Conservation (phyloP, 2,113 vertebrate species). For the Phaethornis superciliosus region DNA sequence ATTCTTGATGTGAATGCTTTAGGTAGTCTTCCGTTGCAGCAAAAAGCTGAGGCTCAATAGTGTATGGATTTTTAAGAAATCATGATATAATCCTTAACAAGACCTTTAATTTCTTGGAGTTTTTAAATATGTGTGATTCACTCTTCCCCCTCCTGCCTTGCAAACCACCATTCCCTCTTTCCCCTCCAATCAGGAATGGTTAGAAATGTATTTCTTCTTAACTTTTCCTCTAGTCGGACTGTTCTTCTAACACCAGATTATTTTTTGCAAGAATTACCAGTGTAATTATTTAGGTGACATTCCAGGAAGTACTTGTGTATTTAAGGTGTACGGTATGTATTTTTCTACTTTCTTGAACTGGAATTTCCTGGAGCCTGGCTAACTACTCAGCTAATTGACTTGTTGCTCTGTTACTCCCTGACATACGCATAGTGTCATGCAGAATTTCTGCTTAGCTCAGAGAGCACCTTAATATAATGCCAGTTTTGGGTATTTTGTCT, state of each 20-base stretch:
- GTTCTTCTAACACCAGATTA: not conserved
- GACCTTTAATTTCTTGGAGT: not conserved
- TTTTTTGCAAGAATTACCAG: not conserved
- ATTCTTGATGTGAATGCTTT: not conserved
- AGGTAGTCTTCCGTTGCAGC: not conserved
- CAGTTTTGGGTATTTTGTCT: not conserved
- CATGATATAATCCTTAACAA: fast-evolving
- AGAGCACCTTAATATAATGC: not conserved
- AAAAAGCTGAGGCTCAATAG: not conserved
- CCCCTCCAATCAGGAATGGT: fast-evolving
- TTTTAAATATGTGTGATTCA: not conserved
- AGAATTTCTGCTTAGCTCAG: not conserved
- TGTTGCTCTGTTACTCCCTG: not conserved
- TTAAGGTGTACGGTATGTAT: not conserved
- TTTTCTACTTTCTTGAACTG: not conserved
- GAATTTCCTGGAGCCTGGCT: not conserved
- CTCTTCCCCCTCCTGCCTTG: not conserved
- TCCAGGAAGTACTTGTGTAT: not conserved
- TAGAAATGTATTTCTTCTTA: not conserved
- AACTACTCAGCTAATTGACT: not conserved
- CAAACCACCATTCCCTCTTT: fast-evolving
- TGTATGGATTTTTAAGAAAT: not conserved
- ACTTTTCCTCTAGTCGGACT: not conserved
- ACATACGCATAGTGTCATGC: not conserved
- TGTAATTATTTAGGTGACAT: not conserved